Evolutionary conservation across 2,797 vertebrate species (phyloP), one percentile per base, ranked within the genome.

Genomic region (Sandelia bainsii): DNA sequence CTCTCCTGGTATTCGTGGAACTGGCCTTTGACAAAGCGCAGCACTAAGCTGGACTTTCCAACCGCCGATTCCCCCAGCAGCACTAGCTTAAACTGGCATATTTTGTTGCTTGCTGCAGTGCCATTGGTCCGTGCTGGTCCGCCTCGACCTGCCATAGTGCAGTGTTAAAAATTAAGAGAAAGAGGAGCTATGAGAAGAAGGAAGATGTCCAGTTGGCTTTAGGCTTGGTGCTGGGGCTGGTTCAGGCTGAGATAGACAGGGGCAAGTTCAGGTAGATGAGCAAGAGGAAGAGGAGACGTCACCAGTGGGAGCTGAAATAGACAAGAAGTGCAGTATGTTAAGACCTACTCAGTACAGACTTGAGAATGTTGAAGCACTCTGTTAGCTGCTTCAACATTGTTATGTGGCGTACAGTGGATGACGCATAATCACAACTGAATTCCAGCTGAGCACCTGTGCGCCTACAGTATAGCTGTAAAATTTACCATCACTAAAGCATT

Each of bases 1-100:
- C 98, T 99, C 94, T 99, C 98, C 91, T 99, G 98, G 89, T 97
- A 99, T 89, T 99, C 98, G 0, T 99, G 98, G 86, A 99, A 99
- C 85, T 99, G 98, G 75, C 98, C 98, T 93, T 99, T 99, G 80
- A 99, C 98, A 0, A 99, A 99, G 88, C 98, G 98, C 87, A 99
- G 95, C 34, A 99, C 98, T 3, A 99, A 92, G 93, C 98, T 99
- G 92, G 98, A 99, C 83, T 99, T 99, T 45, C 98, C 98, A 81
- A 99, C 98, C 0, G 98, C 98, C 0, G 97, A 99, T 73, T 99
- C 98, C 9, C 98, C 98, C 87, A 99, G 20, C 27, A 99, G 95
- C 52, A 99, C 98, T n/a, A 99, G 95, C 80, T 99, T 99, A 51
- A 99, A 99, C 87, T 99, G 98, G 93, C 97, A 99, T 90, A 99